Evolutionary conservation across 2,113 vertebrate genomes (phyloP), one percentile per base, ranked within the genome.

Genomic region (Picathartes gymnocephalus): DNA sequence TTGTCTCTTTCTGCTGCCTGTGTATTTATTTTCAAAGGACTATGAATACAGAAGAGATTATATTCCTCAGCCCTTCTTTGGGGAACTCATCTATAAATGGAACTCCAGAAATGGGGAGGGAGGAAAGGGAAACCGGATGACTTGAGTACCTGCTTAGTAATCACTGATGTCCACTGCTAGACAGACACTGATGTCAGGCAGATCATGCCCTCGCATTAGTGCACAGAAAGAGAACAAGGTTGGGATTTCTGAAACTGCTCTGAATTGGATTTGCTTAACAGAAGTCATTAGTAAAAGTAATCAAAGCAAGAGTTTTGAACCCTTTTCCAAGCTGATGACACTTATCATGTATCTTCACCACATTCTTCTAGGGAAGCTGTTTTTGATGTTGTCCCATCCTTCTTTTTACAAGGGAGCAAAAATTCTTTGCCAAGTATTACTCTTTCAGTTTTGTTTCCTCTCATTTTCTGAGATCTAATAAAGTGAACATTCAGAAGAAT

Each of bases 91-190:
- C 58, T 91, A 70, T 80, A 86, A 81, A 88, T 45, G 44, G 54
- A 85, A 92, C n/a, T 42, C 22, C 19, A 88, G 66, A 73, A 89
- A 85, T 10, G 4, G 7, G 18, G 48, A 87, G 18, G 23, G 47
- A 88, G 54, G 70, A 89, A 94, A 89, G 37, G 71, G 87, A 95
- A 93, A 80, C 50, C 86, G 77, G 48, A 91, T 66, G 74, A 86
- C 35, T 90, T 0, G 0, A 83, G 42, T 58, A 91, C 64, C 42
- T 83, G 40, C 0, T 2, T 6, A 25, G 48, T 50, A 61, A 65
- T 47, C 71, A 88, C 88, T 93, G 79, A 76, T 77, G 79, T 88
- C 42, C 62, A 80, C n/a, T 2, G 11, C 79, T 65, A 80, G 66
- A 82, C 44, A 69, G 27, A 54, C 44, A 27, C 24, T 92, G 85